Evolutionary conservation across 2,888 invertebrate genomes (phyloP).

Genomic region (Strigamia maritima): DNA sequence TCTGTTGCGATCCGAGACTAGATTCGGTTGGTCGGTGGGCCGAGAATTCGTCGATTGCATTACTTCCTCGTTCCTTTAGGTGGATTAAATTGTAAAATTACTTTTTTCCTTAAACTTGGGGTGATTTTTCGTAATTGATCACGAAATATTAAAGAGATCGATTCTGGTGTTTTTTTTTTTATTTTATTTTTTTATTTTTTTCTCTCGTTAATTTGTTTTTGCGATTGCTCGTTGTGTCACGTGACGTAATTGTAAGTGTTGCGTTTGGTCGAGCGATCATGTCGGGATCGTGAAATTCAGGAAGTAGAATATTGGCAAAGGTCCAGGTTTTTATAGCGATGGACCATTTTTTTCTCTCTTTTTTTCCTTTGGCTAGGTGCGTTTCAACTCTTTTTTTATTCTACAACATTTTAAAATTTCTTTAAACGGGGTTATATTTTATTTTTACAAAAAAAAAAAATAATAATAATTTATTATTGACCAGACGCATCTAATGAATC

Average conservation of each 20-base stretch:
- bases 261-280: background rate
- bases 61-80: background rate
- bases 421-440: too few species aligned
- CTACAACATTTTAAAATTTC: too few species aligned
- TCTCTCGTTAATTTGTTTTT: background rate
- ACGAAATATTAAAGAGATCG: too few species aligned
- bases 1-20: too few species aligned
- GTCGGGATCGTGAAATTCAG: conserved; percentile 11
- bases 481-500: background rate
- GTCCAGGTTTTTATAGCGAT: background rate
- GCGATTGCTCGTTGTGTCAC: background rate
- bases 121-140: too few species aligned
- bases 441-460: too few species aligned
- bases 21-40: background rate
- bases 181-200: background rate
- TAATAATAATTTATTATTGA: background rate
- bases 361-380: background rate
- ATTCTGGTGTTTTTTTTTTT: background rate
- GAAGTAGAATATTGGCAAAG: background rate
- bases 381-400: background rate
- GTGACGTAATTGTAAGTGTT: background rate
- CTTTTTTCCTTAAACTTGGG: too few species aligned
- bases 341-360: background rate
- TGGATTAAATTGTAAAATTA: too few species aligned
- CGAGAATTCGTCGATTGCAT: background rate